Evolutionary conservation across 2,113 vertebrate species (phyloP).

Genomic region (Daubentonia madagascariensis): DNA sequence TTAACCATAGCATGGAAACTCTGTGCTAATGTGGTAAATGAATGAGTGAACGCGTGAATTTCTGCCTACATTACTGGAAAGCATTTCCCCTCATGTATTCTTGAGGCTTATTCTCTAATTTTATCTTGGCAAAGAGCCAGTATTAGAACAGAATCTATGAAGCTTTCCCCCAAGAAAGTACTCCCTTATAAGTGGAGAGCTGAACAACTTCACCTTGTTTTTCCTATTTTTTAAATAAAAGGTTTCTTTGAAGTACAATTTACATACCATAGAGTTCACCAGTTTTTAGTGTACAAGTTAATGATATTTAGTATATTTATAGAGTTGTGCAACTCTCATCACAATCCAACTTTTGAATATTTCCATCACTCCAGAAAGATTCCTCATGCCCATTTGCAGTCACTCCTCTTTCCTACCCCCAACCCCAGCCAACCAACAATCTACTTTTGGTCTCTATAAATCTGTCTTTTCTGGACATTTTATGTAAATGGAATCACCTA

Average conservation of each 20-base stretch:
- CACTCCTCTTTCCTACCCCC: background rate
- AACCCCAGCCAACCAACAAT: background rate
- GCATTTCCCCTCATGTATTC: background rate
- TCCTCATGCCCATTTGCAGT: background rate
- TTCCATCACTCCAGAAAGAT: background rate
- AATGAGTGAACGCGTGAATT: slow-evolving; percentile 20
- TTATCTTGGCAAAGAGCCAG: slow-evolving; percentile 12
- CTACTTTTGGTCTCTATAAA: background rate
- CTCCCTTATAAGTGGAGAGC: background rate
- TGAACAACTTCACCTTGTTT: background rate
- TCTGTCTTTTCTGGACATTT: background rate
- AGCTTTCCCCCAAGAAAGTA: background rate
- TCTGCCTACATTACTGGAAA: background rate
- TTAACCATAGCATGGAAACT: slow-evolving; percentile 24
- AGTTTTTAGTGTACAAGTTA: slow-evolving; percentile 16
- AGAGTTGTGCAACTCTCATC: slow-evolving; percentile 1
- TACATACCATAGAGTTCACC: background rate
- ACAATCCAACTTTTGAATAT: slow-evolving; percentile 20
- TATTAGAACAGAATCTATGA: slow-evolving; percentile 27
- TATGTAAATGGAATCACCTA: background rate
- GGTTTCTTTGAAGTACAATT: background rate
- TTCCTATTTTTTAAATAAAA: background rate
- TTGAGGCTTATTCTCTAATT: slow-evolving; percentile 22
- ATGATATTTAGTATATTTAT: background rate
- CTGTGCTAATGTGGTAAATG: background rate